phyloP scores from a whole-genome alignment of 2,113 vertebrate species.

The Coregonus clupeaformis region DNA sequence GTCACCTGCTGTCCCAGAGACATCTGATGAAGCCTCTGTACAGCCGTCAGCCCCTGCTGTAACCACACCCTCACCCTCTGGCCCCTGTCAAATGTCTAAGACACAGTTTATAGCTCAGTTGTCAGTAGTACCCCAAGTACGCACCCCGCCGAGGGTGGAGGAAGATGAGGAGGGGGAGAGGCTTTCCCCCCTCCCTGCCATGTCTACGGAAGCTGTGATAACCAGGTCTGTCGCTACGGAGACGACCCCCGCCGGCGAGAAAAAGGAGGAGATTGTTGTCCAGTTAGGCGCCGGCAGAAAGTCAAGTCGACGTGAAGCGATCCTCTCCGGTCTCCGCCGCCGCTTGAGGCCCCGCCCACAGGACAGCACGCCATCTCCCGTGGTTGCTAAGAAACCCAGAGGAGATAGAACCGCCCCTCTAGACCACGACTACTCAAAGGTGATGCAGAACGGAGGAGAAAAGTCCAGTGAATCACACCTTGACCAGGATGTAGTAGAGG shows the following conservation, averaged over 20 bases:
- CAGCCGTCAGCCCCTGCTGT: background rate
- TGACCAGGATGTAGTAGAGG: background rate
- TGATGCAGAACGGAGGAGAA: background rate
- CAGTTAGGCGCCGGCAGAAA: background rate
- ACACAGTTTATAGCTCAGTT: conserved; percentile 49
- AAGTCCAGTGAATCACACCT: background rate
- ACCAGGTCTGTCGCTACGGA: conserved; percentile 13
- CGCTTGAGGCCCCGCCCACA: conserved; percentile 32
- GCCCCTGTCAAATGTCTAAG: conserved; percentile 44
- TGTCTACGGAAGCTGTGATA: conserved; percentile 23
- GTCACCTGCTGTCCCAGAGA: background rate
- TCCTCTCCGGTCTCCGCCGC: conserved; percentile 32
- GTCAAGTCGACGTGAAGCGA: background rate
- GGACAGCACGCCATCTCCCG: background rate
- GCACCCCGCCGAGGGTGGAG: background rate
- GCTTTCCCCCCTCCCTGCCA: background rate
- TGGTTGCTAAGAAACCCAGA: conserved; percentile 11
- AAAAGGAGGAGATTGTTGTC: background rate
- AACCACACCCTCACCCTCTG: background rate
- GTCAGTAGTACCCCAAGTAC: conserved; percentile 30
- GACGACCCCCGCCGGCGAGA: conserved; percentile 15
- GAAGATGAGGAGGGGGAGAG: background rate
- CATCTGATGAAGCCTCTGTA: background rate
- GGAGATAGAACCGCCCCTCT: background rate
- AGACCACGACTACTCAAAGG: background rate